Evolutionary conservation across 2,113 vertebrate species (phyloP), one percentile per base, ranked within the genome.

Genomic region (Daphoenositta chrysoptera): DNA sequence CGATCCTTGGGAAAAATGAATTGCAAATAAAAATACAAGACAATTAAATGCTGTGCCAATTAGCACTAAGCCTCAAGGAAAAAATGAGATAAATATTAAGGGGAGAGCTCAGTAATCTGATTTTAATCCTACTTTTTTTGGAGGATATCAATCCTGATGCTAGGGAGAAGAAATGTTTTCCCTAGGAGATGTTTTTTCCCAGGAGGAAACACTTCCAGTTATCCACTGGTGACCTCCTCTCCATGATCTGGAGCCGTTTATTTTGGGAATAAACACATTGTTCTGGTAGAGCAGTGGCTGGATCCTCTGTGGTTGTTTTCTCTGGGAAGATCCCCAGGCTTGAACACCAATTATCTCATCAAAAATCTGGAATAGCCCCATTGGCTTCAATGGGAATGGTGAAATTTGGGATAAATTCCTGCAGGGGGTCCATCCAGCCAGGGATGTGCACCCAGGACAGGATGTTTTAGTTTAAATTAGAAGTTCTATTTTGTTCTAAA

Each of bases 11-110:
- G 68, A 21, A 30, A 94, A 94, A 92, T 60, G 33, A 79, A 93
- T 96, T 86, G 47, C 92, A 93, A 93, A 94, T 94, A 90, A 87
- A 96, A 96, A 95, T 83, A 94, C 68, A 73, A 73, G 82, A 70
- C 88, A 88, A 92, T 94, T 92, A 92, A 95, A 91, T 78, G 76
- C 51, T 66, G 40, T 13, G 65, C 83, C 82, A 93, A 86, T 95
- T 94, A 96, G 80, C 71, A 50, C 33, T 37, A 17, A 77, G 44
- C 78, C 79, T 93, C 54, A 15, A 79, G 86, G 85, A 70, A 87
- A 57, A 81, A 66, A 80, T 18, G 10, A 51, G 39, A 79, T 54
- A 45, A 66, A 86, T 73, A 48, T 27, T 47, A 95, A 90, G 20
- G 54, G 44, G 33, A 57, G 4, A 94, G 44, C 33, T 60, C 40